Base-by-base conservation (phyloP, 2,797 vertebrate species). In the Coregonus sp. region DNA sequence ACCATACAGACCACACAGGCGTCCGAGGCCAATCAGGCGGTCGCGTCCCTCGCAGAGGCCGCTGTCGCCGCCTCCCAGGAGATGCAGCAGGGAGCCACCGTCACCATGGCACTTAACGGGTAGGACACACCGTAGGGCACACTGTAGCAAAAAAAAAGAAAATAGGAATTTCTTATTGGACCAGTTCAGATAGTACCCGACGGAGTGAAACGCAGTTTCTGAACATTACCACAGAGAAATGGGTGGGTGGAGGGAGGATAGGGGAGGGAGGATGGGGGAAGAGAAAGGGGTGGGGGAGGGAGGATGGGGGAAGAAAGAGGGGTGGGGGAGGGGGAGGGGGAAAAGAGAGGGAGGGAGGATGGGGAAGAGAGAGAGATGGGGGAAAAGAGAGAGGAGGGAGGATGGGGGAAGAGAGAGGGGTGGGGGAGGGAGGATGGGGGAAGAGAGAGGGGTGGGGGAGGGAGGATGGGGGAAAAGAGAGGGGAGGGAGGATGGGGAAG, bases 101-200 rank as follows among this genome's bases (percentile, higher is more conserved):
- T 99, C 86, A 99, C 98, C 79, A 99, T 99, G 98, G 97, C 98
- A 0, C 95, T 99, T 72, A 99, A 99, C 95, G 98, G 98, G 98
- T 99, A 63, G 65, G 15, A n/a, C 25, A 25, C 25, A 25, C 25
- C 25, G 25, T 47, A 47, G 9, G 20, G 14, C n/a, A 35, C 56
- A 59, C 31, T 2, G 31, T 33, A 33, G 31, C 25, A 25, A 25
- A 25, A 25, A 25, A 33, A 33, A 33, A 33, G 3, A 33, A 33
- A 33, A 33, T 33, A 33, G 47, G 47, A 50, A 11, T 50, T 50
- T 50, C 47, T 50, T 11, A 50, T 50, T 50, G 5, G 47, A 11
- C 11, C 47, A 50, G 47, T 50, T 11, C 5, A 50, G 47, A 11
- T 52, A 11, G 47, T 50, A 6, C 47, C 51, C 70, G 9, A 9